These are phyloP conservation scores for Patagioenas fasciata DNA, from an alignment of 2,113 vertebrate species.

Conservation along the genomic window DNA sequence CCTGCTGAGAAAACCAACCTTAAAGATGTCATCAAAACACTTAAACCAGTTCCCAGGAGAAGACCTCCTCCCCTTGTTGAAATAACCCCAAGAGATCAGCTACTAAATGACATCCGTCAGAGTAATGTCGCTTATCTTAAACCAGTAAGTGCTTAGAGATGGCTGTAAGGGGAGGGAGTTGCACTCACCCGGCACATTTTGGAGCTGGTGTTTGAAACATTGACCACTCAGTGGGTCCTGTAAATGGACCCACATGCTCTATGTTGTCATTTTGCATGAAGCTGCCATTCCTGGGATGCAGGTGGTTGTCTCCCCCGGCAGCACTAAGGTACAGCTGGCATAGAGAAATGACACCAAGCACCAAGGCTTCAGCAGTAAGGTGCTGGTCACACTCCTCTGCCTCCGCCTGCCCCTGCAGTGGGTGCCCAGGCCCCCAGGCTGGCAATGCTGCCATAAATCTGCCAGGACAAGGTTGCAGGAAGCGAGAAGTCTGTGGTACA, in stretches of 20 bases:
- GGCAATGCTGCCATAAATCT: not conserved
- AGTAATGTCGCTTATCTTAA: conserved; percentile 94
- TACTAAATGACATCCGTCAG: conserved; percentile 89
- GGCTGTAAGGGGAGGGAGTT: rapidly evolving
- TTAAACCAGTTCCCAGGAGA: conserved; percentile 89
- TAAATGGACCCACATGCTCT: rapidly evolving
- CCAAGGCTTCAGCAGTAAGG: not conserved
- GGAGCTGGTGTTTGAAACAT: rapidly evolving
- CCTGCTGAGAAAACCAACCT: conserved; percentile 85
- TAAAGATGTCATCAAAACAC: conserved; percentile 88
- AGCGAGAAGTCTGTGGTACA: not conserved
- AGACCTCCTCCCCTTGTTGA: conserved; percentile 88
- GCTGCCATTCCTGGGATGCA: not conserved
- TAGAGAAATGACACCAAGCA: rapidly evolving
- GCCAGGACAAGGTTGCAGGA: rapidly evolving
- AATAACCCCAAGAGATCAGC: conserved; percentile 87
- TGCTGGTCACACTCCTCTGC: rapidly evolving
- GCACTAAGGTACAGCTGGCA: rapidly evolving
- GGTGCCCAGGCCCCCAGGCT: not conserved
- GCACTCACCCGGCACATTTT: rapidly evolving
- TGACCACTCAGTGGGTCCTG: not conserved
- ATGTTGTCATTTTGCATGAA: rapidly evolving
- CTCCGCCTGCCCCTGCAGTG: not conserved
- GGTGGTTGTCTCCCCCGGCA: not conserved
- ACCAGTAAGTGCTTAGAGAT: conserved; percentile 70